Evolutionary conservation across 37 sponge, comb jelly and placozoan genomes (phyloP).

Genomic region (Hexactinellida sp.): DNA sequence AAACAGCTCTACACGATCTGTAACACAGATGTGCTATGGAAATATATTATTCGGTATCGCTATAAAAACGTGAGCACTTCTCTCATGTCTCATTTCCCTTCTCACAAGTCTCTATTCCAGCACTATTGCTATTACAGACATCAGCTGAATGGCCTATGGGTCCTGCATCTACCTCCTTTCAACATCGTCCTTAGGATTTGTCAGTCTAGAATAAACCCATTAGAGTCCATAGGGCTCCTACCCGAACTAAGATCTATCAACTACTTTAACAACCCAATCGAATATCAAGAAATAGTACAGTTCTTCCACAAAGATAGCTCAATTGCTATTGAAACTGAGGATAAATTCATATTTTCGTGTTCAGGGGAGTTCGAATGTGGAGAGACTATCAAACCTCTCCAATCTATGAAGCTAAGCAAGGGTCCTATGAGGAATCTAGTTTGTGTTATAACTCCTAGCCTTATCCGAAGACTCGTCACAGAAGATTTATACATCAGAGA

Average conservation of each 20-base stretch:
- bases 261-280: neutral
- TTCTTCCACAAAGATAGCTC: neutral
- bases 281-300: neutral
- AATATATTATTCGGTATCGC: neutral
- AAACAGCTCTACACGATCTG: neutral
- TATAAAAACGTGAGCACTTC: neutral
- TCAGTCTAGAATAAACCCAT: neutral
- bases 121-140: neutral
- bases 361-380: neutral
- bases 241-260: neutral
- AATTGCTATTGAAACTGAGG: neutral
- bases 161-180: neutral
- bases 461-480: neutral
- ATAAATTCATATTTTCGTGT: neutral
- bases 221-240: neutral
- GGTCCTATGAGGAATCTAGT: neutral
- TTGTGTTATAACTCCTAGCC: neutral
- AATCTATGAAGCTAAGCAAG: neutral
- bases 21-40: neutral
- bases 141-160: neutral
- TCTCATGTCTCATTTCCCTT: neutral
- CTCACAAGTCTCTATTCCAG: neutral
- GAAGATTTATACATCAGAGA: neutral
- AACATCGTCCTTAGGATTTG: neutral
- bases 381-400: neutral